Percentiles rank a stretch among this genome's conserved stretches.
These are phyloP conservation scores for Mellivora capensis DNA, from an alignment of 2,113 vertebrate genomes.

Conservation along the genomic window DNA sequence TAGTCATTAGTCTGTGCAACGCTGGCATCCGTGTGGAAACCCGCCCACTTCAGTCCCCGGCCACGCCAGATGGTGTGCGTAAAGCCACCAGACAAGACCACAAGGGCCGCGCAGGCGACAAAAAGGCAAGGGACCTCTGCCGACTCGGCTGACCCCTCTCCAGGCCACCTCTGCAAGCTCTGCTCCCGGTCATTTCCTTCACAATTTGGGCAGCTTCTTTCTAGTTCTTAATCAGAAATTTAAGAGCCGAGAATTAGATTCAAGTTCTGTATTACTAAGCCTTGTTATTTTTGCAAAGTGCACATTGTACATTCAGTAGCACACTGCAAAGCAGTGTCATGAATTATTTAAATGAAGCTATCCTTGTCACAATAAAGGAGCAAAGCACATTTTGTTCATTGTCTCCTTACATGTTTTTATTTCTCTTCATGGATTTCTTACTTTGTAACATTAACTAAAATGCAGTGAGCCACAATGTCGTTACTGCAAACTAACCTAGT, in stretches of 20 bases:
- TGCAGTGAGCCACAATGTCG: conserved; percentile 2
- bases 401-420: conserved; percentile 44
- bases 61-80: not conserved
- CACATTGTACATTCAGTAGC: conserved; percentile 41
- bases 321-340: conserved; percentile 30
- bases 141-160: not conserved
- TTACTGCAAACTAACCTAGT: not conserved
- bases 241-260: conserved; percentile 51
- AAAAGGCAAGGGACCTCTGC: not conserved
- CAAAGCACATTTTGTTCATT: conserved; percentile 60
- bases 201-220: not conserved
- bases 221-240: conserved; percentile 48
- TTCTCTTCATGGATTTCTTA: conserved; percentile 43
- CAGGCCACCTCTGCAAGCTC: not conserved
- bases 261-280: conserved; percentile 13
- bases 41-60: not conserved
- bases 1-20: not conserved
- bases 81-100: not conserved
- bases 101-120: not conserved
- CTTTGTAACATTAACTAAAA: conserved; percentile 40
- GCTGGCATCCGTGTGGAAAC: not conserved
- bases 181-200: not conserved
- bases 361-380: conserved; percentile 61
- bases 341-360: conserved; percentile 69
- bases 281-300: conserved; percentile 63